phyloP scores from a whole-genome alignment of 2,888 invertebrate genomes.

The Villa cingulata region DNA sequence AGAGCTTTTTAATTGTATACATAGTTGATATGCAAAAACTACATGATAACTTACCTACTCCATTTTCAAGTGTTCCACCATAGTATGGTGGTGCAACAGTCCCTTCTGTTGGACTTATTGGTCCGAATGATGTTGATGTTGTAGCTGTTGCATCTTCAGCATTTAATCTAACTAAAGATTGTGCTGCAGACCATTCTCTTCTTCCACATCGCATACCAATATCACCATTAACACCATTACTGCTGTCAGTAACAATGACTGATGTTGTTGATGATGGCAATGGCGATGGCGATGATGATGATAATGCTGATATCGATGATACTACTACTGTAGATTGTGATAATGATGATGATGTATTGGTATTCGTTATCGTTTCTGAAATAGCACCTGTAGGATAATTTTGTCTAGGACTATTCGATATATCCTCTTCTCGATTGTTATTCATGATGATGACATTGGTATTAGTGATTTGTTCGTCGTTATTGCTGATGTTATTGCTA shows the following conservation, averaged over 20 bases:
- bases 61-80: conserved; percentile 10
- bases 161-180: conserved; percentile 34
- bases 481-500: too few relatives aligned
- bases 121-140: conserved; percentile 9
- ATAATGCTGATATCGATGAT: conserved; percentile 8
- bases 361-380: neutral
- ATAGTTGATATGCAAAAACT: too few relatives aligned
- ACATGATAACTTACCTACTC: conserved; percentile 12
- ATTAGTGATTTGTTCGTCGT: conserved; percentile 16
- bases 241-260: neutral
- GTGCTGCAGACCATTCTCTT: conserved; percentile 34
- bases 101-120: conserved; percentile 16
- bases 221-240: conserved; percentile 4
- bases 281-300: conserved; percentile 2
- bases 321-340: neutral
- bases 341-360: neutral
- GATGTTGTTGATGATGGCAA: conserved; percentile 8
- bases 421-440: conserved; percentile 5
- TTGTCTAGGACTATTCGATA: too few relatives aligned
- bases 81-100: conserved; percentile 15
- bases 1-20: too few relatives aligned
- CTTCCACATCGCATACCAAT: conserved; percentile 24
- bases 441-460: conserved; percentile 3
- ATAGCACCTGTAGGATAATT: too few relatives aligned
- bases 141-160: conserved; percentile 21